phyloP scores from a whole-genome alignment of 2,888 invertebrate species.

The Odontocerum albicorne region DNA sequence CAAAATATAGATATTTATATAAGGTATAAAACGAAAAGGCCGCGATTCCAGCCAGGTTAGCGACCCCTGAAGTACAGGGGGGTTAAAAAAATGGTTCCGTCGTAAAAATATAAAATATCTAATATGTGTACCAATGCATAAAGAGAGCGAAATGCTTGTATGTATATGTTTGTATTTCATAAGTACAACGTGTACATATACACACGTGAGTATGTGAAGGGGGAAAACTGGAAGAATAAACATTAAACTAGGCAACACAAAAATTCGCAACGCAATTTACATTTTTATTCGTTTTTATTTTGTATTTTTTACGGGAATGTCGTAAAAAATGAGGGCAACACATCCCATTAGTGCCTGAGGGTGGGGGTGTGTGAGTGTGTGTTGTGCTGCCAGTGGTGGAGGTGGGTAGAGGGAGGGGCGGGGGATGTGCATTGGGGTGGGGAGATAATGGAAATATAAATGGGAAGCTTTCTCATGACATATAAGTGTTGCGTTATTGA shows the following conservation, averaged over 20 bases:
- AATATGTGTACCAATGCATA: constrained; percentile 34
- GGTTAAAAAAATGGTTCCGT: constrained; percentile 30
- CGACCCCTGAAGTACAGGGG: too few species aligned
- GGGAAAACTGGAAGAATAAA: constrained; percentile 33
- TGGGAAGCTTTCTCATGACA: constrained; percentile 27
- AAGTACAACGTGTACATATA: too few species aligned
- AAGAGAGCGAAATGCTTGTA: constrained; percentile 30
- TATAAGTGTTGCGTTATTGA: constrained; percentile 20
- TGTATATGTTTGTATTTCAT: too few species aligned
- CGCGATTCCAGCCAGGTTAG: too few species aligned
- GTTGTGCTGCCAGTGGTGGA: constrained; percentile 7
- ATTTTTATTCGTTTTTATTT: constrained; percentile 38
- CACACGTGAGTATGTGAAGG: too few species aligned
- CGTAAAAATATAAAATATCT: constrained; percentile 36
- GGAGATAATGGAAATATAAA: constrained; percentile 37
- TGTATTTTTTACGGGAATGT: constrained; percentile 37
- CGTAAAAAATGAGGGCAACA: constrained; percentile 38
- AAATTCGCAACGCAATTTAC: constrained; percentile 38
- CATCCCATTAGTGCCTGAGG: constrained; percentile 36
- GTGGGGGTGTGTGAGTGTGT: constrained; percentile 13
- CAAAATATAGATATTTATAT: too few species aligned
- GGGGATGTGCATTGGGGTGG: constrained; percentile 15
- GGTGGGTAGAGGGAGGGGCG: constrained; percentile 15
- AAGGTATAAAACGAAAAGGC: too few species aligned
- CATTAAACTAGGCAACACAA: constrained; percentile 38